A percentile compares a stretch with the other conserved stretches of the same genome.
Conservation (phyloP, 2,797 vertebrate species). For the Menidia menidia region DNA sequence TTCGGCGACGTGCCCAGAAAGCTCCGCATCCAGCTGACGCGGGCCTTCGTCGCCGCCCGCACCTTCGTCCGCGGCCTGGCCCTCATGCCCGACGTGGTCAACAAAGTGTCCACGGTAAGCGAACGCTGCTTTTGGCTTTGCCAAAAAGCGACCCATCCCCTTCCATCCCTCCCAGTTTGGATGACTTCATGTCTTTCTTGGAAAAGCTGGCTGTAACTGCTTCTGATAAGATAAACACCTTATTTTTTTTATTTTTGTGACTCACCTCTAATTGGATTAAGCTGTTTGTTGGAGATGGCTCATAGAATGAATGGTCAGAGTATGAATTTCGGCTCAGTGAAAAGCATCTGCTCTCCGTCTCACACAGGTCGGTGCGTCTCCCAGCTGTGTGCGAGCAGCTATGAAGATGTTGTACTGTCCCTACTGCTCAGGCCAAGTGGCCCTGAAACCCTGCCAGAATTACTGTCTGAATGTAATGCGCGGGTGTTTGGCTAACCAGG, state of each 20-base stretch:
- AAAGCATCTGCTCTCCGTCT: constrained; percentile 37
- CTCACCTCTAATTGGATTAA: constrained; percentile 57
- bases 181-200: constrained; percentile 38
- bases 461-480: constrained; percentile 98
- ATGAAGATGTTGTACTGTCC: constrained; percentile 98
- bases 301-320: constrained; percentile 28
- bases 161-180: constrained; percentile 10
- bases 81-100: constrained; percentile 88
- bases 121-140: neutral
- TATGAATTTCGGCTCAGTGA: constrained; percentile 25
- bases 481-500: constrained; percentile 96
- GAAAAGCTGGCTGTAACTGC: constrained; percentile 22
- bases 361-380: constrained; percentile 90
- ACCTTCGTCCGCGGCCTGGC: constrained; percentile 92
- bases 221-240: constrained; percentile 55
- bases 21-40: constrained; percentile 91
- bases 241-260: constrained; percentile 55
- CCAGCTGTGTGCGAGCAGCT: constrained; percentile 88
- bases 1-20: constrained; percentile 96
- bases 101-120: constrained; percentile 92
- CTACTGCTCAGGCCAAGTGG: constrained; percentile 91
- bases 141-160: neutral
- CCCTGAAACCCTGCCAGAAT: constrained; percentile 94
- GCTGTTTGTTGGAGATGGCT: constrained; percentile 34
- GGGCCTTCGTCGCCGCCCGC: constrained; percentile 91